Evolutionary conservation across 2,113 vertebrate species (phyloP).

Genomic region (Glaucidium brasilianum): DNA sequence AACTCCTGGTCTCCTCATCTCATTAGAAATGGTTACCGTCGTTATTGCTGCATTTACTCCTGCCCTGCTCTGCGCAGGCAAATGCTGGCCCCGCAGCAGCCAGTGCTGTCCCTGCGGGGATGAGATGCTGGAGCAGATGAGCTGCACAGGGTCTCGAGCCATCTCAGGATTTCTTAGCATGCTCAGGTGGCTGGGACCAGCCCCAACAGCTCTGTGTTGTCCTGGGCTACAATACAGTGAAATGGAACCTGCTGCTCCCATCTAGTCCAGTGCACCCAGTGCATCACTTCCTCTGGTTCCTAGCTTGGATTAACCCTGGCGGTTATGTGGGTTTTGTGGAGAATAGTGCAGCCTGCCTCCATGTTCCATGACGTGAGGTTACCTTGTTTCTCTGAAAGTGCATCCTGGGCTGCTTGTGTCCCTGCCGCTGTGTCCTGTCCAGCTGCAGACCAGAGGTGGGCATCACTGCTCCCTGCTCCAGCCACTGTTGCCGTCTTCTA

Average conservation of each 20-base stretch:
- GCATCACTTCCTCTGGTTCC: neutral
- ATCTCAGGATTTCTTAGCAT: neutral
- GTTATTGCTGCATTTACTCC: neutral
- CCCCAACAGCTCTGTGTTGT: neutral
- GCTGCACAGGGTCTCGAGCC: accelerated
- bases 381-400: accelerated
- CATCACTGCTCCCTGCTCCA: neutral
- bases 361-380: neutral
- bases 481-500: accelerated
- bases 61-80: neutral
- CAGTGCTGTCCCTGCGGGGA: neutral
- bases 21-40: neutral
- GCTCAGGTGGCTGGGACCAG: neutral
- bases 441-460: neutral
- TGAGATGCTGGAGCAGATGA: neutral
- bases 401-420: neutral
- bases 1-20: neutral
- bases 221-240: neutral
- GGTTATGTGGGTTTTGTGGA: accelerated
- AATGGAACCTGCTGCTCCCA: too few relatives aligned
- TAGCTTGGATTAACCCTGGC: neutral
- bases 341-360: neutral
- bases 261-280: neutral
- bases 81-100: neutral
- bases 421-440: neutral